Base-by-base conservation (phyloP, 1,140 invertebrate genomes). In the Drosophila yakuba region DNA sequence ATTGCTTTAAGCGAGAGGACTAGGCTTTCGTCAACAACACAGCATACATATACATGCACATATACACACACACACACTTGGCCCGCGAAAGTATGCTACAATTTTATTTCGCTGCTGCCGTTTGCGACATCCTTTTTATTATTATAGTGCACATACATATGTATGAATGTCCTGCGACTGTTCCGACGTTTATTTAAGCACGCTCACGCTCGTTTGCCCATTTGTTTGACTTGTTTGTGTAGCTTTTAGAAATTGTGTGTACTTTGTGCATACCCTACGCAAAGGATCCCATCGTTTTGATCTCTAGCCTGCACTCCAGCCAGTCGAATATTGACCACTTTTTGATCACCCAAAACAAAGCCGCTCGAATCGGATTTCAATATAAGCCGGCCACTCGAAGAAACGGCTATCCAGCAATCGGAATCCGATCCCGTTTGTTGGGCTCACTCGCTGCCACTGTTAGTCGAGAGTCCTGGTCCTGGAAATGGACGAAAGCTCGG, bases 231-330 rank as follows among this genome's bases (percentile, higher is more conserved):
- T 76, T 75, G 74, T 75, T 75, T 67, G 61, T 63, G 55, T 44
- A 57, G 67, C 66, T 76, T 72, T 78, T 74, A 76, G 66, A 74
- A 69, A 71, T 83, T 82, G 79, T 86, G 71, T 86, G 74, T 86
- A 66, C 63, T 82, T 63, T 72, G 58, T 61, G 45, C 10, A 71
- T 58, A 71, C 52, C 44, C 67, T 71, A 58, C 44, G 36, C 36
- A n/a, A 3, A 7, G 52, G 43, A 50, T 69, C 43, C 32, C 14
- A 44, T 50, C 36, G 15, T 20, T 57, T 69, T 35, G n/a, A 36
- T 4, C 7, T 3, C 2, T 11, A 39, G n/a, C 20, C 20, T 41
- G 51, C 25, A 45, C 15, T 14, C 3, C 20, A 20, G 35, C 14
- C 12, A n/a, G 15, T 17, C 20, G 20, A 6, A 41, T 57, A 71